phyloP scores from a whole-genome alignment of 2,888 invertebrate genomes.

The Microchrysa polita region DNA sequence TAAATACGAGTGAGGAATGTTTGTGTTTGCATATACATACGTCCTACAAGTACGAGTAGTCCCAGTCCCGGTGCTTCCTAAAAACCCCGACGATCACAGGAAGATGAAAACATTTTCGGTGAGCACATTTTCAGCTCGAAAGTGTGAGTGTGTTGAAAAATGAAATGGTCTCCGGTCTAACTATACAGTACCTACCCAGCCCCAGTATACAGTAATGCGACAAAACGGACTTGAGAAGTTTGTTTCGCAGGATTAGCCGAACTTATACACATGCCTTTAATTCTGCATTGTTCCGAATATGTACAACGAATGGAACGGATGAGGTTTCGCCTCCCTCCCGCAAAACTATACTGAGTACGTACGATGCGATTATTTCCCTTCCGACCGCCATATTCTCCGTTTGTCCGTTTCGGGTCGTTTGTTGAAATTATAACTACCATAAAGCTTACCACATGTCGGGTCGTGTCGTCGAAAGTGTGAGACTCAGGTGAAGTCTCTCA shows the following conservation, averaged over 20 bases:
- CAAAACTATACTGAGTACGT: background rate
- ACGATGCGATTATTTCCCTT: constrained; percentile 22
- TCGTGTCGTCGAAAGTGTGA: background rate
- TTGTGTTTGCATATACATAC: background rate
- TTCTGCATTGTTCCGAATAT: background rate
- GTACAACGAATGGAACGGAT: too few species aligned
- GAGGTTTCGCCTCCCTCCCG: background rate
- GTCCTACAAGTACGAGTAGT: too few species aligned
- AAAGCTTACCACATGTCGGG: constrained; percentile 2
- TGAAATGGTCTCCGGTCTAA: background rate
- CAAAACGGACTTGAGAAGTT: constrained; percentile 32
- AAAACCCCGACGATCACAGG: constrained; percentile 34
- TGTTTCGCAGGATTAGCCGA: constrained; percentile 12
- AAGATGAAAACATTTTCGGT: constrained; percentile 39
- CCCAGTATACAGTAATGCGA: constrained; percentile 4
- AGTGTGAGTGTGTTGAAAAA: constrained; percentile 10
- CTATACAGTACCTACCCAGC: too few species aligned
- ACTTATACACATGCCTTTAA: background rate
- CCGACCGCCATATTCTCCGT: background rate
- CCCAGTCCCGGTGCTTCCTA: background rate
- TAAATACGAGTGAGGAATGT: constrained; percentile 22
- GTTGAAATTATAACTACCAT: constrained; percentile 34
- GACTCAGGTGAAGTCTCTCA: background rate
- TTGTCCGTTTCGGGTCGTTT: constrained; percentile 3
- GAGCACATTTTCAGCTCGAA: constrained; percentile 7